Evolutionary conservation across 1,140 invertebrate genomes (phyloP), one percentile per base, ranked within the genome.

Genomic region (Eueides isabella): DNA sequence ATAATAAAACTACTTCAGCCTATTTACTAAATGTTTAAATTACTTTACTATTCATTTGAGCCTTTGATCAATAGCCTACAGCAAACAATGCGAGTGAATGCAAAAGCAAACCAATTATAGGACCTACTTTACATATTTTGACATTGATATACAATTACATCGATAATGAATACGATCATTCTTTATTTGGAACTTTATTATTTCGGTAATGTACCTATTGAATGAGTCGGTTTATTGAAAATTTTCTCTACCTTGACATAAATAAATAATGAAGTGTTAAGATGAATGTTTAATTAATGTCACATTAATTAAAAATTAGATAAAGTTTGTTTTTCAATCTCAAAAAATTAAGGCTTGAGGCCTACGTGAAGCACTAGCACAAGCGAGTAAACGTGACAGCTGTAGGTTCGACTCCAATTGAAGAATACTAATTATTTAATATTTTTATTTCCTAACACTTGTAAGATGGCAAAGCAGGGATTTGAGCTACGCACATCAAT

Each of bases 81-180:
- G 63, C 67, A 67, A 65, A 72, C 67, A 73, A 73, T 73, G 61
- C 12, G 31, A 28, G 63, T 65, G 63, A 65, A 65, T 35, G 63
- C 63, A 65, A 65, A 71, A 55, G 68, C 75, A 67, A 74, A 72
- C 71, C 76, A 78, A 80, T 82, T 78, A 82, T 74, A 72, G 16
- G 62, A 61, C 33, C 62, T 74, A 65, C 72, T 76, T 74, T 74
- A 63, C 73, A 75, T 71, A 44, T 31, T 70, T 61, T 75, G 73
- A 75, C 73, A 75, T 75, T 75, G 73, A 75, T 67, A 75, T 66
- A 41, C 62, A 75, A 75, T 75, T 70, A 71, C 61, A 64, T 70
- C 38, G 28, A 61, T 61, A 69, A 44, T 55, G 23, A 74, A 71
- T 71, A 31, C 26, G 33, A 38, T 30, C 61, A 26, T 62, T 23